Percentiles rank a stretch among this genome's conserved stretches.
Conservation (phyloP, 1,140 invertebrate species). For the Euwallacea fornicatus region DNA sequence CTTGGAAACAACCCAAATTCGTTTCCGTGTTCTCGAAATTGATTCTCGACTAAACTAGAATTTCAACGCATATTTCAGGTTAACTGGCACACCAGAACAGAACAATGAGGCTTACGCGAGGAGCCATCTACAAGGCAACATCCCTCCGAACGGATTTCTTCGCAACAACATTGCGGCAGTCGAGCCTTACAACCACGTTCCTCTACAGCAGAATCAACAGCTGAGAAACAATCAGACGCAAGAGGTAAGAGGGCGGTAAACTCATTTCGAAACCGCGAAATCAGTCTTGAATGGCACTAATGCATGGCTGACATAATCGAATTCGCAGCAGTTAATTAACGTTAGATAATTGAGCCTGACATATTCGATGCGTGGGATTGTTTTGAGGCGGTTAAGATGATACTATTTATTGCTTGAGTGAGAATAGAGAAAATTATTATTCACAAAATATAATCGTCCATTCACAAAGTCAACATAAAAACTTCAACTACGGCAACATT, state of each 20-base stretch:
- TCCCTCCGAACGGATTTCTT: constrained; percentile 50
- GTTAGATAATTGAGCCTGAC: constrained; percentile 10
- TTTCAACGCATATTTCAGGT: constrained; percentile 39
- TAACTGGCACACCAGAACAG: constrained; percentile 49
- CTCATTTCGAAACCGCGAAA: constrained; percentile 5
- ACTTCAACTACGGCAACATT: too few relatives aligned
- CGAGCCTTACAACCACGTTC: constrained; percentile 86
- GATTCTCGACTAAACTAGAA: not conserved
- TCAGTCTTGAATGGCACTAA: not conserved
- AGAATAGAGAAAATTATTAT: too few relatives aligned
- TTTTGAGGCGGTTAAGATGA: not conserved
- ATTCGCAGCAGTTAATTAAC: constrained; percentile 18
- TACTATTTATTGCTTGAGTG: not conserved
- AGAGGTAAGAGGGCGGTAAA: constrained; percentile 30
- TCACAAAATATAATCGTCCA: too few relatives aligned
- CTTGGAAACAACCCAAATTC: constrained; percentile 12
- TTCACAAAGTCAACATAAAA: too few relatives aligned
- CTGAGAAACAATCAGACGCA: constrained; percentile 40
- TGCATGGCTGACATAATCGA: constrained; percentile 4
- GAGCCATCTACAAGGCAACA: constrained; percentile 46
- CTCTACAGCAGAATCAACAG: constrained; percentile 50
- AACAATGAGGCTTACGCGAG: constrained; percentile 47
- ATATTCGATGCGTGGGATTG: not conserved
- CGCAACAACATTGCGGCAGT: constrained; percentile 83
- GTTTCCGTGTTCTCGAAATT: not conserved